phyloP scores from a whole-genome alignment of 2,797 vertebrate genomes.

The Poecilia velifera region DNA sequence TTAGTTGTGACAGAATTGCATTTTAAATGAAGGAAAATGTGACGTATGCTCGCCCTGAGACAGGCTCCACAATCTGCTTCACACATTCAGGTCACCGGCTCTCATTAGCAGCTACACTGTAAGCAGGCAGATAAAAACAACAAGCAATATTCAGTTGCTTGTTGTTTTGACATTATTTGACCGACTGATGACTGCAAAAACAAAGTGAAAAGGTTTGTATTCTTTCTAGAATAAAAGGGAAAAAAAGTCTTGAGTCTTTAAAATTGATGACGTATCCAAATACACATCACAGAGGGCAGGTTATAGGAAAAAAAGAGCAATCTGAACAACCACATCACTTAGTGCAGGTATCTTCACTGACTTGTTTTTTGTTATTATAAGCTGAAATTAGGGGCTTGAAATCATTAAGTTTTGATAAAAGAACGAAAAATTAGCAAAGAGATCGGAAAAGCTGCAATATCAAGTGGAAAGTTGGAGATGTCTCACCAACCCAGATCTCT shows the following conservation, averaged over 20 bases:
- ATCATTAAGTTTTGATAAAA: background rate
- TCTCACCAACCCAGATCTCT: background rate
- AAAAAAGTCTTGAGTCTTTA: background rate
- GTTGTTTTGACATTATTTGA: constrained; percentile 2
- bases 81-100: constrained; percentile 60
- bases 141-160: constrained; percentile 3
- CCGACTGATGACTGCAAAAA: background rate
- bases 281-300: background rate
- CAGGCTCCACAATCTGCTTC: constrained; percentile 40
- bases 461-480: background rate
- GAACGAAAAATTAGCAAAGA: background rate
- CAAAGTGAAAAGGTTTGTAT: background rate
- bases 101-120: constrained; percentile 23
- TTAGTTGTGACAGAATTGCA: constrained; percentile 51
- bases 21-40: constrained; percentile 68
- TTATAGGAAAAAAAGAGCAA: background rate
- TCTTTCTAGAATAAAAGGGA: background rate
- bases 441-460: background rate
- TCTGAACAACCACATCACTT: background rate
- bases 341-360: background rate
- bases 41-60: constrained; percentile 55
- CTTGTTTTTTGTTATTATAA: background rate
- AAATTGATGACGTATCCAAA: background rate
- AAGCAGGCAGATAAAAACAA: constrained; percentile 41
- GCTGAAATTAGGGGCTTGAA: background rate